Evolutionary conservation across 1,140 invertebrate genomes (phyloP), one percentile per base, ranked within the genome.

Genomic region (Drosophila ambigua): DNA sequence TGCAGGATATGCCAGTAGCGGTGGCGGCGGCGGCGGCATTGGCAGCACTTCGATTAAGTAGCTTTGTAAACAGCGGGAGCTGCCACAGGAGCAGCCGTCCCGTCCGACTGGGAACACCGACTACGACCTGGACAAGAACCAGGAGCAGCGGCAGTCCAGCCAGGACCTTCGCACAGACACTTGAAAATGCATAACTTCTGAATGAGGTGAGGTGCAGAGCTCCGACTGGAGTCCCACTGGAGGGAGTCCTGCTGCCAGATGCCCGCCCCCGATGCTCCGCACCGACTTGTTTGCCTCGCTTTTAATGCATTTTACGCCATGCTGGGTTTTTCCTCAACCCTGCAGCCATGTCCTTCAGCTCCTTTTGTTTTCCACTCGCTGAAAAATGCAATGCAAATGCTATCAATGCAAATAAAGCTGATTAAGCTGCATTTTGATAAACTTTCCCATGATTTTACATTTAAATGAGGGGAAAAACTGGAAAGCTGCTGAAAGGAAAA

Each of bases 11-110:
- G 54, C 51, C 26, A 45, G 50, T 41, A 55, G 74, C 64, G 69
- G 35, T 44, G 71, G 16, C 28, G 69, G 35, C 49, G 71, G 2
- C 57, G 64, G 41, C 58, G 69, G 81, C 72, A 84, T 85, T 77
- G 77, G 82, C 69, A 85, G 82, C 77, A 81, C 81, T 85, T 85
- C 81, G 81, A 85, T 85, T 87, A 85, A 85, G 82, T 85, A 87
- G 81, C 81, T 87, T 80, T 85, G 81, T 85, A 85, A 85, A 85
- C 81, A 85, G 77, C 77, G 55, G 67, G 66, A 54, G 46, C 46
- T 64, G 72, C 69, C 51, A 57, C 53, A 66, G 68, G 55, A 63
- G 44, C 54, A 15, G 54, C 60, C 50, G 67, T 48, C 54, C 20
- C 51, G 44, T 45, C 39, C 20, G 39, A 35, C 43, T 26, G 44